Percentiles rank a stretch among this genome's conserved stretches.
These are phyloP conservation scores for Emesis castigata DNA, from an alignment of 2,888 invertebrate species.

Conservation along the genomic window DNA sequence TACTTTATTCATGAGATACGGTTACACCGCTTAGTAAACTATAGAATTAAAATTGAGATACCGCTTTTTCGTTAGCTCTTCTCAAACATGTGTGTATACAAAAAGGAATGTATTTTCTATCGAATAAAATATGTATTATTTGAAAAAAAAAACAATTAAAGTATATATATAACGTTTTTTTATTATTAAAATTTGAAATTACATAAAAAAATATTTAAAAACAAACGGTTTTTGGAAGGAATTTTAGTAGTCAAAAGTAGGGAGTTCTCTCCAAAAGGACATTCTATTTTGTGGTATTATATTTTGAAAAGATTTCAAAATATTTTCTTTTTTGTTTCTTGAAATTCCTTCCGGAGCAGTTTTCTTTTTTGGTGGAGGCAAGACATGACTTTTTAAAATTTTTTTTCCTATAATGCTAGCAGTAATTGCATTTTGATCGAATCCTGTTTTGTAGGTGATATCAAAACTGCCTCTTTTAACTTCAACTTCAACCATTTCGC, in stretches of 20 bases:
- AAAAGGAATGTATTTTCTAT: slow-evolving; percentile 32
- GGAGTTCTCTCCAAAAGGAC: slow-evolving; percentile 41
- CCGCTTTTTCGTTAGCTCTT: slow-evolving; percentile 32
- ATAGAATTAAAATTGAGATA: slow-evolving; percentile 39
- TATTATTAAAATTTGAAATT: not conserved
- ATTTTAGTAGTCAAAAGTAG: slow-evolving; percentile 18
- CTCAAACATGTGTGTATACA: slow-evolving; percentile 28
- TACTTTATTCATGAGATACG: slow-evolving; percentile 35
- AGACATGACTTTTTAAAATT: slow-evolving; percentile 38
- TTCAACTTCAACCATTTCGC: slow-evolving; percentile 43
- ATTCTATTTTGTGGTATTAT: slow-evolving; percentile 39
- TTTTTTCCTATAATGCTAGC: slow-evolving; percentile 41
- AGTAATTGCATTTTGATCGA: slow-evolving; percentile 44
- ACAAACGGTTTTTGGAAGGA: not conserved
- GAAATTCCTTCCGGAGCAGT: not conserved
- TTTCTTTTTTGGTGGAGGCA: slow-evolving; percentile 8
- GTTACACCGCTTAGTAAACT: slow-evolving; percentile 38
- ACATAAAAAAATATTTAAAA: not conserved
- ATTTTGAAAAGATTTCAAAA: slow-evolving; percentile 31
- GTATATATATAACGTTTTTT: not conserved
- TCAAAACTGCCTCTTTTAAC: slow-evolving; percentile 47
- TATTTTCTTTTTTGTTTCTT: slow-evolving; percentile 35
- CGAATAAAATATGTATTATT: slow-evolving; percentile 31
- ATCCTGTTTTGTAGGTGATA: slow-evolving; percentile 32
- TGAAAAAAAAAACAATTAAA: slow-evolving; percentile 7